phyloP scores from a whole-genome alignment of 2,113 vertebrate genomes.

The Petrocephalus microphthalmus region DNA sequence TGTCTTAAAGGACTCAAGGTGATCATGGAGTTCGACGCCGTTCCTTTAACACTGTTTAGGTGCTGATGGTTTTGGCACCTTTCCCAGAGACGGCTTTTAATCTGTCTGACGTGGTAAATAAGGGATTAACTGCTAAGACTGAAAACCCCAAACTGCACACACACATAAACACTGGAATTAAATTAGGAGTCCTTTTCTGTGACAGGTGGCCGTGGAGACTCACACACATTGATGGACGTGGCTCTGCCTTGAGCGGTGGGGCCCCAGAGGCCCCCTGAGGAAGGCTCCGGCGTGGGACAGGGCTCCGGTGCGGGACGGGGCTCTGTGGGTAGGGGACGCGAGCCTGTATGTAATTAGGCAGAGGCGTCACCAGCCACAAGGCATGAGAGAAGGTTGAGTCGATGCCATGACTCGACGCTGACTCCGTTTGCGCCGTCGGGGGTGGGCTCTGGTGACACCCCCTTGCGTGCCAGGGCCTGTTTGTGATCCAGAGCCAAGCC shows the following conservation, averaged over 20 bases:
- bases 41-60: background rate
- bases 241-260: constrained; percentile 32
- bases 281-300: background rate
- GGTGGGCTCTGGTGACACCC: constrained; percentile 21
- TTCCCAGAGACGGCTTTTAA: background rate
- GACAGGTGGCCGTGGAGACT: constrained; percentile 35
- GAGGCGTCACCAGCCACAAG: constrained; percentile 38
- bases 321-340: constrained; percentile 37
- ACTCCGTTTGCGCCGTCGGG: constrained; percentile 15
- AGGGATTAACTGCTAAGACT: background rate
- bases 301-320: background rate
- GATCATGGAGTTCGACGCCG: background rate
- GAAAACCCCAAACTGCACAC: background rate
- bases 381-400: constrained; percentile 3
- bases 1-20: background rate
- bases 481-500: constrained; percentile 40
- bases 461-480: constrained; percentile 36
- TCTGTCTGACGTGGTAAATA: background rate
- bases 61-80: background rate
- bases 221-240: constrained; percentile 30
- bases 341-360: constrained; percentile 43
- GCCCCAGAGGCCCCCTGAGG: constrained; percentile 6
- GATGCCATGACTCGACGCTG: background rate
- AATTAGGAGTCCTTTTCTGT: constrained; percentile 42
- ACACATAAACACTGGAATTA: constrained; percentile 42